Evolutionary conservation across 2,797 vertebrate genomes (phyloP).

Genomic region (Oreochromis mossambicus): DNA sequence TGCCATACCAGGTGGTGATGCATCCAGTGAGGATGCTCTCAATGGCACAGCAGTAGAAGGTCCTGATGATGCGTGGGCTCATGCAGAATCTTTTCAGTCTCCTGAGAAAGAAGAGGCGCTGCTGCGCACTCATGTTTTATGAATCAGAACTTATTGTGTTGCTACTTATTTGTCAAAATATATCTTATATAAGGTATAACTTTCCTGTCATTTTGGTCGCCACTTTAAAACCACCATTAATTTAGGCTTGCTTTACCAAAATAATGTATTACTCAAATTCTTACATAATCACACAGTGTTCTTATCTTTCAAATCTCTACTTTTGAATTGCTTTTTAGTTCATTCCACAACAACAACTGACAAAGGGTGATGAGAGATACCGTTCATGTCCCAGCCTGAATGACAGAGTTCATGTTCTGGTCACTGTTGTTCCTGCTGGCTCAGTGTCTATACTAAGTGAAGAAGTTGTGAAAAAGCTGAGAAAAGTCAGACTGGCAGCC

Average conservation of each 20-base stretch:
- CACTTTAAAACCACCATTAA: background rate
- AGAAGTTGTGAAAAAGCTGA: background rate
- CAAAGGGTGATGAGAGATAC: background rate
- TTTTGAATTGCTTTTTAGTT: conserved; percentile 11
- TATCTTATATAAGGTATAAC: no score
- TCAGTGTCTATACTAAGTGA: background rate
- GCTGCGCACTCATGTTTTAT: no score
- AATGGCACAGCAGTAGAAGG: no score
- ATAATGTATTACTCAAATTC: background rate
- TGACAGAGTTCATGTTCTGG: conserved; percentile 37
- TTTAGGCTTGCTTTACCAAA: background rate
- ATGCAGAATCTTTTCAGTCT: no score
- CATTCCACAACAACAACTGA: background rate
- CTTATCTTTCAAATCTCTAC: background rate
- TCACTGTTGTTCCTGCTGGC: conserved; percentile 15
- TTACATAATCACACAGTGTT: background rate
- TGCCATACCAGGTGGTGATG: no score
- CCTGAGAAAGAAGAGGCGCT: no score
- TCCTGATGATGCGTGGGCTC: no score
- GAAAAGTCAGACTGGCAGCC: conserved; percentile 10
- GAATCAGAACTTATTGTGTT: no score
- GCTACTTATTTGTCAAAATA: no score
- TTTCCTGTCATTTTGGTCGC: background rate
- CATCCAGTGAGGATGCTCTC: no score
- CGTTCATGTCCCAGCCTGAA: background rate